Evolutionary conservation across 2,113 vertebrate genomes (phyloP).

Genomic region (Chionomys nivalis): DNA sequence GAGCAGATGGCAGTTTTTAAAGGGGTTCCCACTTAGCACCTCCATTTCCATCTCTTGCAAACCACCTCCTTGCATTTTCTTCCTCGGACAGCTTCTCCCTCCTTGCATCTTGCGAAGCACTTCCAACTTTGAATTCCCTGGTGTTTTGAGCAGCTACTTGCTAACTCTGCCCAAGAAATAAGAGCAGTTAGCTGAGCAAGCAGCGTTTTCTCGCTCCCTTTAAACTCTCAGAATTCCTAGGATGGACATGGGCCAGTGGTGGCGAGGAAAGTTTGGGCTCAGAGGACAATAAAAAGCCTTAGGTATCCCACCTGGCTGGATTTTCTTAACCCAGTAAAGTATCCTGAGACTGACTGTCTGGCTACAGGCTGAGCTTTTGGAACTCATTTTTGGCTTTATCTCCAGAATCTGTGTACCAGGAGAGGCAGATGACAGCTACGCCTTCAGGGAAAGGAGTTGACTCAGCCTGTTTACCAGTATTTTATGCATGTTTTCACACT

Average conservation of each 20-base stretch:
- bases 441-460: neutral
- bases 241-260: accelerated
- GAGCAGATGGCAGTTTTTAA: neutral
- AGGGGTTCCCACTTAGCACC: neutral
- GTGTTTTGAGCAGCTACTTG: neutral
- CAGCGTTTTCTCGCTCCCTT: neutral
- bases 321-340: neutral
- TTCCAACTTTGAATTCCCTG: neutral
- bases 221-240: neutral
- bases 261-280: neutral
- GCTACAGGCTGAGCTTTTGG: neutral
- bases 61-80: neutral
- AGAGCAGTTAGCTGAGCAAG: neutral
- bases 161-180: neutral
- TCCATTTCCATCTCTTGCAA: neutral
- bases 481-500: neutral
- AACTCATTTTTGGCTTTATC: neutral
- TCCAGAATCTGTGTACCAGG: neutral
- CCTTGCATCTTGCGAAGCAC: neutral
- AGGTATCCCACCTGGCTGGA: neutral
- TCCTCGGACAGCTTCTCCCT: neutral
- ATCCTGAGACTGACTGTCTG: neutral
- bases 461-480: neutral
- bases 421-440: neutral
- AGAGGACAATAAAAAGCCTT: neutral